Evolutionary conservation across 1,140 invertebrate species (phyloP).

Genomic region (Drosophila neocordata): DNA sequence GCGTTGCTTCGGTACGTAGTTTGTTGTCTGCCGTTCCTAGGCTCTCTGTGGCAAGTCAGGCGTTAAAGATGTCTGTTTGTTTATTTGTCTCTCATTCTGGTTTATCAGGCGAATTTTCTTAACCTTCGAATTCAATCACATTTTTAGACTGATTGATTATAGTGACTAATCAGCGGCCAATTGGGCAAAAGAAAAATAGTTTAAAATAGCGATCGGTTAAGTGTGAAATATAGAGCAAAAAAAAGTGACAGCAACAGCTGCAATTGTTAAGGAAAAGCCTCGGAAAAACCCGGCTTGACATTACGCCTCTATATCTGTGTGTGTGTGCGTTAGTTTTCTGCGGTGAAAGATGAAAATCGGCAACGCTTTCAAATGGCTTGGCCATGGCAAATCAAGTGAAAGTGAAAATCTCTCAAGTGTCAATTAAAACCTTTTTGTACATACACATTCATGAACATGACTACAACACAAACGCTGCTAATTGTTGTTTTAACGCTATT

Average conservation of each 20-base stretch:
- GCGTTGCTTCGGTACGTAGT: conserved; percentile 3
- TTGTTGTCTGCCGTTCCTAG: background rate
- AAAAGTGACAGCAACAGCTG: background rate
- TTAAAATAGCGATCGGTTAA: conserved; percentile 38
- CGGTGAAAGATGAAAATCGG: conserved; percentile 59
- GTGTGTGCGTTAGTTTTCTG: conserved; percentile 30
- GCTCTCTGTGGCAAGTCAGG: conserved; percentile 26
- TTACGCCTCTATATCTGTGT: background rate
- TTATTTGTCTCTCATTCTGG: conserved; percentile 14
- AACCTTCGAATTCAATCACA: conserved; percentile 36
- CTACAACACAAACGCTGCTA: conserved; percentile 50
- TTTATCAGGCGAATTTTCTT: conserved; percentile 52
- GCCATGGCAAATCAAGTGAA: conserved; percentile 71
- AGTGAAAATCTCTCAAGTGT: conserved; percentile 76
- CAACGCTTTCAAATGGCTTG: conserved; percentile 61
- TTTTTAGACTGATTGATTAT: conserved; percentile 60
- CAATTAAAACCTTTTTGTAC: conserved; percentile 66
- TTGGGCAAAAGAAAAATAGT: conserved; percentile 1
- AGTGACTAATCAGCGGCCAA: conserved; percentile 52
- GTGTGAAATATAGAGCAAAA: conserved; percentile 27
- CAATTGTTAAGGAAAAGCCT: conserved; percentile 33
- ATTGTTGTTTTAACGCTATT: conserved; percentile 39
- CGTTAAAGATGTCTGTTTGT: conserved; percentile 35
- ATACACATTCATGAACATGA: conserved; percentile 32
- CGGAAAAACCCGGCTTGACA: conserved; percentile 30